These are phyloP conservation scores for Sweltsa coloradensis DNA, from an alignment of 1,140 invertebrate species.

Conservation along the genomic window DNA sequence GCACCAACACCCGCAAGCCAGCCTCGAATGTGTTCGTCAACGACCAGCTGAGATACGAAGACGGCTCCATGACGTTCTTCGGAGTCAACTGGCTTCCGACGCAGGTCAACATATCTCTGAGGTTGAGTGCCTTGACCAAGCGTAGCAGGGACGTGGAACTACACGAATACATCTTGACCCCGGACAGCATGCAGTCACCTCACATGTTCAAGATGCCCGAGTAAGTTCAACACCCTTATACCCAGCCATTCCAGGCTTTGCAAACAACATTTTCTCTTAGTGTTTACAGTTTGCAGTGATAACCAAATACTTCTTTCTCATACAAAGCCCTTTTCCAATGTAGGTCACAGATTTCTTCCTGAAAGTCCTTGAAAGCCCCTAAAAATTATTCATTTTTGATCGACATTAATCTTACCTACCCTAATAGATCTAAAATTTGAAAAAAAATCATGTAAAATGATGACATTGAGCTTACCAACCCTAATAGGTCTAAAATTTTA, in stretches of 20 bases:
- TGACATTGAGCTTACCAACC: too few relatives aligned
- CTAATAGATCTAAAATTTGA: too few relatives aligned
- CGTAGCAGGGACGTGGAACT: not conserved
- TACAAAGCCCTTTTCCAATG: too few relatives aligned
- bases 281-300: conserved; percentile 7
- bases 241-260: not conserved
- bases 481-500: too few relatives aligned
- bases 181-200: not conserved
- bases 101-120: not conserved
- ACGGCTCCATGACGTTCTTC: conserved; percentile 31
- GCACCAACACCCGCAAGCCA: conserved; percentile 19
- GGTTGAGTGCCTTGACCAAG: not conserved
- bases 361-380: too few relatives aligned
- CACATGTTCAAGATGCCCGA: not conserved
- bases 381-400: too few relatives aligned
- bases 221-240: not conserved
- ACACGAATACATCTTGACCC: conserved; percentile 8
- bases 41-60: conserved; percentile 9
- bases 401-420: too few relatives aligned
- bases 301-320: too few relatives aligned
- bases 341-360: too few relatives aligned
- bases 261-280: not conserved
- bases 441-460: too few relatives aligned
- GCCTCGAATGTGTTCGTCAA: not conserved
- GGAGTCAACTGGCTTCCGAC: conserved; percentile 23